Conservation (phyloP, 2,888 invertebrate genomes). For the Ecdyonurus torrentis region DNA sequence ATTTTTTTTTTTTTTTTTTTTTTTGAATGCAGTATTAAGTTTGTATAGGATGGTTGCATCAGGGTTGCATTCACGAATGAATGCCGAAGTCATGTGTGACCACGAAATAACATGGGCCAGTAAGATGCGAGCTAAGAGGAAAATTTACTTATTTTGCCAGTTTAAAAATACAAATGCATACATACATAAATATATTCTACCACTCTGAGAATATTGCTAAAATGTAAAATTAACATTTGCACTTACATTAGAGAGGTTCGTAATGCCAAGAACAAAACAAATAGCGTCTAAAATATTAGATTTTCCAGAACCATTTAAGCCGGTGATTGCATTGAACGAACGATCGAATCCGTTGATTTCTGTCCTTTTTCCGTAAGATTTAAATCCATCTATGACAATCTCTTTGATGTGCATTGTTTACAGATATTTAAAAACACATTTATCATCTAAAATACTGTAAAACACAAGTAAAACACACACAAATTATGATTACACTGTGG, state of each 20-base stretch:
- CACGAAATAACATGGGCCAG: too few species aligned
- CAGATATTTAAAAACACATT: background rate
- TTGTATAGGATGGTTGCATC: too few species aligned
- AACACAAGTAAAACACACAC: background rate
- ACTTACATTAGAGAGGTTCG: constrained; percentile 75
- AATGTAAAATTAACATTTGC: constrained; percentile 10
- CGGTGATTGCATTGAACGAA: constrained; percentile 95
- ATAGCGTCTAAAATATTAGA: constrained; percentile 95
- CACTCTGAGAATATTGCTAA: background rate
- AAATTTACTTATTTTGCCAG: background rate
- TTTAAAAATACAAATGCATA: background rate
- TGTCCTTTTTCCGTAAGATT: constrained; percentile 88
- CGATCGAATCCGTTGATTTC: constrained; percentile 86
- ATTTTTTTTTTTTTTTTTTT: too few species aligned
- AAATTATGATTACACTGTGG: background rate
- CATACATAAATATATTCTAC: background rate
- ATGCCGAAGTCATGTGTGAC: too few species aligned
- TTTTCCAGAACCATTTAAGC: constrained; percentile 79
- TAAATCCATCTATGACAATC: constrained; percentile 90
- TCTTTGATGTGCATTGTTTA: constrained; percentile 74
- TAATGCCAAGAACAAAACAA: constrained; percentile 93
- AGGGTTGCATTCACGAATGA: too few species aligned
- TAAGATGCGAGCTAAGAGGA: too few species aligned
- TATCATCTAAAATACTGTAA: background rate
- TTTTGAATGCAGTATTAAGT: too few species aligned